These are phyloP conservation scores for Busseola fusca DNA, from an alignment of 2,888 invertebrate species.

Conservation along the genomic window DNA sequence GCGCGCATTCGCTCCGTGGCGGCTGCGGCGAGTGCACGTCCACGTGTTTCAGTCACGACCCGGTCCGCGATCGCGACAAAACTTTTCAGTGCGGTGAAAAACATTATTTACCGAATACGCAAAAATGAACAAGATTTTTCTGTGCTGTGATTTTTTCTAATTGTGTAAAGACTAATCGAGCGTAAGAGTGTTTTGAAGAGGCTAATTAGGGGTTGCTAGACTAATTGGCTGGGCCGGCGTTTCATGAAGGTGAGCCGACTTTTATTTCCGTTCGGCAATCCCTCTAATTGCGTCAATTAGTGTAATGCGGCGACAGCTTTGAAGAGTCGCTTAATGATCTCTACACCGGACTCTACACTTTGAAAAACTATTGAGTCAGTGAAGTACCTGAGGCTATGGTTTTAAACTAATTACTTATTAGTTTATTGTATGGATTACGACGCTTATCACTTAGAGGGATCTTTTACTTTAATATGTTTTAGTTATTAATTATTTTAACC, in stretches of 20 bases:
- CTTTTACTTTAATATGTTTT: conserved; percentile 27
- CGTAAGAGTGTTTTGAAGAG: conserved; percentile 80
- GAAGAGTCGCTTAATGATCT: conserved; percentile 87
- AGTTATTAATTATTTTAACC: conserved; percentile 27
- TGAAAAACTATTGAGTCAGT: conserved; percentile 75
- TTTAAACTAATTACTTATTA: conserved; percentile 65
- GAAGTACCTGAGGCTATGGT: conserved; percentile 54
- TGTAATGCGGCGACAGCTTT: conserved; percentile 89
- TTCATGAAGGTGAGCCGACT: conserved; percentile 89
- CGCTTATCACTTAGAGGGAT: conserved; percentile 59
- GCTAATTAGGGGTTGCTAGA: conserved; percentile 86
- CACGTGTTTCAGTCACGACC: conserved; percentile 46
- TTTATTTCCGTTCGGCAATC: conserved; percentile 89
- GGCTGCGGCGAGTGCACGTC: conserved; percentile 75
- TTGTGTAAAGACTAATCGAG: conserved; percentile 79
- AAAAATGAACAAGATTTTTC: conserved; percentile 77
- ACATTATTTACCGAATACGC: conserved; percentile 62
- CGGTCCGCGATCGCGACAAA: conserved; percentile 83
- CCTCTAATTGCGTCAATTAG: conserved; percentile 89
- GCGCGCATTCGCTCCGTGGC: conserved; percentile 83
- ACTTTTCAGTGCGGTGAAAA: conserved; percentile 84
- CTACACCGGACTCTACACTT: conserved; percentile 72
- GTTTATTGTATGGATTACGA: conserved; percentile 60
- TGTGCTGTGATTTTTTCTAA: conserved; percentile 79
- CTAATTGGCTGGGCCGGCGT: conserved; percentile 88